phyloP scores from a whole-genome alignment of 2,797 vertebrate genomes.

The Knipowitschia caucasica region DNA sequence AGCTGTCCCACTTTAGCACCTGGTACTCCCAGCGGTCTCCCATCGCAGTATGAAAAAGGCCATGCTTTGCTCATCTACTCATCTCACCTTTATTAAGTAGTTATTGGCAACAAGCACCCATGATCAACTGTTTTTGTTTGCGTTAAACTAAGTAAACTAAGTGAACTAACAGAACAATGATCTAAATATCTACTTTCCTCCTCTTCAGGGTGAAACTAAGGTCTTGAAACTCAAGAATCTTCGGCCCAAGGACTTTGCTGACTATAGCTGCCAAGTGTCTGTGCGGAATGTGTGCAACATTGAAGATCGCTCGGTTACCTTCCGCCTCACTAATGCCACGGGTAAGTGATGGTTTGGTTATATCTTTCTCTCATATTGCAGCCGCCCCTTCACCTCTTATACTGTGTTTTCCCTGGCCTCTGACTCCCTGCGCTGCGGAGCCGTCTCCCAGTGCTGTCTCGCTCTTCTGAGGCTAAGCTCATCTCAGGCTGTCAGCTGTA shows the following conservation, averaged over 20 bases:
- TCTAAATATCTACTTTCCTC: conserved; percentile 10
- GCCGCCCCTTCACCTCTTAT: neutral
- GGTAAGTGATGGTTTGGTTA: conserved; percentile 67
- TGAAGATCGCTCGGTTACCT: conserved; percentile 90
- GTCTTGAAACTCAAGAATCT: conserved; percentile 97
- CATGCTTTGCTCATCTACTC: too few species aligned
- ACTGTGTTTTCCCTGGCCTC: conserved; percentile 21
- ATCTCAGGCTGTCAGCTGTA: conserved; percentile 59
- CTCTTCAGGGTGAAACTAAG: conserved; percentile 91
- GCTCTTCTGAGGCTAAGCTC: conserved; percentile 49
- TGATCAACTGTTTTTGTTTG: too few species aligned
- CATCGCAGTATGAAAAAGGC: too few species aligned
- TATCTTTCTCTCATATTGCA: conserved; percentile 16
- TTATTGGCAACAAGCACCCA: too few species aligned
- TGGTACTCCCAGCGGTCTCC: too few species aligned
- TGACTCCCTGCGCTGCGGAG: conserved; percentile 25
- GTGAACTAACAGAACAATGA: too few species aligned
- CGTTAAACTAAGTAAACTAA: too few species aligned
- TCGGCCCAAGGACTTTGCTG: conserved; percentile 90
- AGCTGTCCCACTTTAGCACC: too few species aligned
- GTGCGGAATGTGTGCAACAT: conserved; percentile 96
- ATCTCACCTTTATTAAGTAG: too few species aligned
- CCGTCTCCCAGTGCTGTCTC: conserved; percentile 39
- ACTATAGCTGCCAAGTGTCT: conserved; percentile 96
- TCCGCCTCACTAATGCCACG: conserved; percentile 91